phyloP scores from a whole-genome alignment of 2,888 invertebrate species.

The Epistrophe eligans region DNA sequence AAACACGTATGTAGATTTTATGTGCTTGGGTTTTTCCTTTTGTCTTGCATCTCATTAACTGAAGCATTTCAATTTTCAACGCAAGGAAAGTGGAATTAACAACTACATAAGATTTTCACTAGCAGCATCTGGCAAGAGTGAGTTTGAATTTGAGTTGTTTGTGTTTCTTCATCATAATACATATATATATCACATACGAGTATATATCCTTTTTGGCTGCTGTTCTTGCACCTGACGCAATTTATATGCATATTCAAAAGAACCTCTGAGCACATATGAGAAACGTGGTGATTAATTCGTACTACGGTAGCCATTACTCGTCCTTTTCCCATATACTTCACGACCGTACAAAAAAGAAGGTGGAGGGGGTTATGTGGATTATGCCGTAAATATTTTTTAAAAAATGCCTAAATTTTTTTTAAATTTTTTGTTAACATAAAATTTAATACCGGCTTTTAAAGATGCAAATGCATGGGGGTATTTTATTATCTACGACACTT shows the following conservation, averaged over 20 bases:
- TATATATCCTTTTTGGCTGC: conserved; percentile 18
- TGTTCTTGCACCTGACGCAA: conserved; percentile 36
- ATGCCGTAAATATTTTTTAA: no score
- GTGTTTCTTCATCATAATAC: neutral
- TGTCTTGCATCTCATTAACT: conserved; percentile 76
- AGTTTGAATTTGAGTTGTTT: conserved; percentile 13
- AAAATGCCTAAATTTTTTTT: no score
- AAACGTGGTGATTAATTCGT: conserved; percentile 53
- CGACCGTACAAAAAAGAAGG: neutral
- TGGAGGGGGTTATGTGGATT: no score
- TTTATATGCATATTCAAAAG: conserved; percentile 54
- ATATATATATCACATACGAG: neutral
- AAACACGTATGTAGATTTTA: conserved; percentile 76
- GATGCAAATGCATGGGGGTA: no score
- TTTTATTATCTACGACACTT: no score
- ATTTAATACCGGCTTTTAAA: no score
- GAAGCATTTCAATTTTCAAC: conserved; percentile 72
- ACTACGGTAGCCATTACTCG: conserved; percentile 14
- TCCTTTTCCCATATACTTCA: neutral
- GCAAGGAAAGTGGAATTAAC: conserved; percentile 69
- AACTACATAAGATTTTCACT: conserved; percentile 73
- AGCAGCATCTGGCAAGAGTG: conserved; percentile 30
- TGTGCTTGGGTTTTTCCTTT: conserved; percentile 65
- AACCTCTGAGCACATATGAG: conserved; percentile 20
- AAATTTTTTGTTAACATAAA: no score